Evolutionary conservation across 2,797 vertebrate species (phyloP).

Genomic region (Malacoraja senta): DNA sequence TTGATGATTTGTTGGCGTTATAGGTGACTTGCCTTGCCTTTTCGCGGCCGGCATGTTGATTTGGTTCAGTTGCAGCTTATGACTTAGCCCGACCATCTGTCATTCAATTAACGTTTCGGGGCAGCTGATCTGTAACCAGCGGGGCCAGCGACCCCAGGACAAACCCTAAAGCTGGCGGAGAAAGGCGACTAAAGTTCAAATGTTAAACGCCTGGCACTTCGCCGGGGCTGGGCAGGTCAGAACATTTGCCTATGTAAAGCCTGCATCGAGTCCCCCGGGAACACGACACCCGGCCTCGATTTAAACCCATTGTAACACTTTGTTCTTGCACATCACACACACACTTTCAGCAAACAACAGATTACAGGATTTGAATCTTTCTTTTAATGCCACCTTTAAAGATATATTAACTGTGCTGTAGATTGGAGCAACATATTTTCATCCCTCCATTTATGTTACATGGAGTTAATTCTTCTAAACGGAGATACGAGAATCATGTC

Average conservation of each 20-base stretch:
- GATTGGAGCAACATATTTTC: neutral
- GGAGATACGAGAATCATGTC: neutral
- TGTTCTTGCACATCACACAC: neutral
- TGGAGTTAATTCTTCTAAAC: neutral
- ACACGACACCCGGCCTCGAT: neutral
- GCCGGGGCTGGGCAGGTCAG: constrained; percentile 4
- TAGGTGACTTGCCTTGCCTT: constrained; percentile 4
- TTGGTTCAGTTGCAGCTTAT: constrained; percentile 48
- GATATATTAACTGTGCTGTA: neutral
- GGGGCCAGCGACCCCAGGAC: constrained; percentile 68
- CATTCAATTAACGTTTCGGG: constrained; percentile 68
- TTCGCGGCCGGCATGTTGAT: neutral
- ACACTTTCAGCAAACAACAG: neutral
- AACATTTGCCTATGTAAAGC: constrained; percentile 34
- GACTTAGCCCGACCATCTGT: constrained; percentile 72
- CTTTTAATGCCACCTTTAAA: neutral
- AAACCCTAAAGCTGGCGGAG: constrained; percentile 60
- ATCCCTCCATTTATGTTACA: neutral
- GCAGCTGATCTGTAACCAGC: constrained; percentile 63
- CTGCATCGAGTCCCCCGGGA: neutral
- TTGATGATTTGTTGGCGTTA: neutral
- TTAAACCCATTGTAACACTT: neutral
- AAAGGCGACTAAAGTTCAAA: constrained; percentile 62
- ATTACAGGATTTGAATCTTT: neutral
- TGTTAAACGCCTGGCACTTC: constrained; percentile 63